Evolutionary conservation across 2,888 invertebrate genomes (phyloP).

Genomic region (Drosophila longiperda): DNA sequence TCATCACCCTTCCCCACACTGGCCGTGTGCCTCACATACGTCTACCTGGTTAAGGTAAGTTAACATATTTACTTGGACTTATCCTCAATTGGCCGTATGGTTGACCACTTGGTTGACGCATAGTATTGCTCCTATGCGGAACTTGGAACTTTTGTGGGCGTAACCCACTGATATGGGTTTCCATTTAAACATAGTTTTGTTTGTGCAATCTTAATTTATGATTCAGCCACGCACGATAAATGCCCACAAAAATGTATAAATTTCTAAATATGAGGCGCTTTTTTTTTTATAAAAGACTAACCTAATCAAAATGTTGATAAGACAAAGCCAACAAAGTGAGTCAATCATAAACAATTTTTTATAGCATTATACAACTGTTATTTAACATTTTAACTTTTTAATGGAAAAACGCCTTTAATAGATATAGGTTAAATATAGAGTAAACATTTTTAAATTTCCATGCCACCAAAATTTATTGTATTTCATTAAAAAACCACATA

Average conservation of each 20-base stretch:
- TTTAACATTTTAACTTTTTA: background rate
- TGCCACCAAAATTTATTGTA: background rate
- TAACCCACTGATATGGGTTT: slow-evolving; percentile 33
- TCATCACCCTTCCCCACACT: slow-evolving; percentile 96
- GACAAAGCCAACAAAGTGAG: slow-evolving; percentile 23
- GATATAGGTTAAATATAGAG: background rate
- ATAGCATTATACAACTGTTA: slow-evolving; percentile 12
- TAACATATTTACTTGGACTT: slow-evolving; percentile 21
- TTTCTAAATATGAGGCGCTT: slow-evolving; percentile 30
- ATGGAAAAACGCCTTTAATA: background rate
- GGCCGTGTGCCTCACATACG: slow-evolving; percentile 94
- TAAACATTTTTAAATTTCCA: background rate
- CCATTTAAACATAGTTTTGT: background rate
- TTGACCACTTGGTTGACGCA: slow-evolving; percentile 7
- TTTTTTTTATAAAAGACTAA: slow-evolving; percentile 30
- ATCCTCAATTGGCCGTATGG: slow-evolving; percentile 5
- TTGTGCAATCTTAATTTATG: slow-evolving; percentile 45
- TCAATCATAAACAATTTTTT: slow-evolving; percentile 18
- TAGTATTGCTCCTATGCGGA: slow-evolving; percentile 50
- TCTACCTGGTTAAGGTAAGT: slow-evolving; percentile 94
- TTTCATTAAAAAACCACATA: background rate
- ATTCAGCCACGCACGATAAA: slow-evolving; percentile 4
- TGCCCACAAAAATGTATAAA: background rate
- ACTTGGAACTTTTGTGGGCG: slow-evolving; percentile 27
- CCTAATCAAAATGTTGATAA: slow-evolving; percentile 53